Evolutionary conservation across 2,113 vertebrate genomes (phyloP), one percentile per base, ranked within the genome.

Genomic region (Nycticryphes semicollaris): DNA sequence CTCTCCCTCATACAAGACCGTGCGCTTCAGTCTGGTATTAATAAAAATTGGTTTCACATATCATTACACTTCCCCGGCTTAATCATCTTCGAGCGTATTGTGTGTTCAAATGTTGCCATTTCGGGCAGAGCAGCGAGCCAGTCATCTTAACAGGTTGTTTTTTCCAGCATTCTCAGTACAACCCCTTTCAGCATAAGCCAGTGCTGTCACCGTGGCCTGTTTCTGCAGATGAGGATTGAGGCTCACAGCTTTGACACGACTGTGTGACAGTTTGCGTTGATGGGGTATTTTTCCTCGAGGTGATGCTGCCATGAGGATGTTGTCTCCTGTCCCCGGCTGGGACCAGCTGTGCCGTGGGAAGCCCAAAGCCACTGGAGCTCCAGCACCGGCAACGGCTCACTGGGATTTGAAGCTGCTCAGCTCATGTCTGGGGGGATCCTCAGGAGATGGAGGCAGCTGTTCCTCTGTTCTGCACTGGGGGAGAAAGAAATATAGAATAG

Each of bases 91-190:
- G 74, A 95, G 86, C 3, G 57, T 72, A 60, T 90, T 76, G 13
- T 92, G 89, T 84, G 90, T 54, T 92, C 94, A 89, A 95, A 95
- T 54, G 90, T 77, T 84, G 79, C 83, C 54, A 63, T 97, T 95
- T 91, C 1, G 35, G 74, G 59, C 88, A 93, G 76, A 96, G 95
- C 70, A 83, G 77, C 11, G 76, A 90, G 64, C 50, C 89, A 91
- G 74, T 90, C 91, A 70, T 94, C 91, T 77, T 92, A 95, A 93
- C 85, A 79, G 84, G 92, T 97, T 97, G 95, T 66, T 96, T 93
- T 90, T 82, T 33, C 78, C 80, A 94, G 78, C 68, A 22, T 76
- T 76, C 63, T 68, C 39, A 2, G 48, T 50, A 72, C 77, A 84
- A 83, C 48, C 84, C 70, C 84, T 54, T 81, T 62, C 90, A 88